Conservation (phyloP, 2,888 invertebrate genomes). For the Drosophila mettleri region DNA sequence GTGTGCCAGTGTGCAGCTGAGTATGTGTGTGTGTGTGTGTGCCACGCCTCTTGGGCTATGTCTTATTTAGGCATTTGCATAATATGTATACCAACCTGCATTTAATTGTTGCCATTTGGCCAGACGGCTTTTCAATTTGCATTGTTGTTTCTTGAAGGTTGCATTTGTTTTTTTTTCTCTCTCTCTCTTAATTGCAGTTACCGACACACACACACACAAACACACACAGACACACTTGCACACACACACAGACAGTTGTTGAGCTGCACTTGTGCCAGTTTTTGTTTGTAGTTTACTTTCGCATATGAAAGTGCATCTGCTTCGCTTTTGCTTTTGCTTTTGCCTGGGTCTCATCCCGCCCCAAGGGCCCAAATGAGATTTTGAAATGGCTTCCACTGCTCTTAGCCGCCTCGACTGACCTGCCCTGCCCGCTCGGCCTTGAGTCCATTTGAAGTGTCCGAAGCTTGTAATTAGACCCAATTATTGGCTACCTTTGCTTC, state of each 20-base stretch:
- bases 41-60: conserved; percentile 25
- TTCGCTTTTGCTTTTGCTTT: conserved; percentile 29
- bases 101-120: conserved; percentile 51
- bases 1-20: background rate
- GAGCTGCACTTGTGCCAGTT: conserved; percentile 59
- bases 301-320: conserved; percentile 66
- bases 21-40: conserved; percentile 5
- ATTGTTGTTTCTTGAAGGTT: conserved; percentile 47
- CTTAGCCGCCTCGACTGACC: conserved; percentile 25
- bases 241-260: conserved; percentile 5
- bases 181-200: conserved; percentile 30
- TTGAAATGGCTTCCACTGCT: conserved; percentile 43
- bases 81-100: conserved; percentile 48
- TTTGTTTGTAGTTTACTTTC: conserved; percentile 49
- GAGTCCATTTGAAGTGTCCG: conserved; percentile 25
- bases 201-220: conserved; percentile 4
- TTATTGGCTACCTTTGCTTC: conserved; percentile 13
- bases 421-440: conserved; percentile 32
- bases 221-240: conserved; percentile 4
- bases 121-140: conserved; percentile 53
- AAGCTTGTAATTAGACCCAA: conserved; percentile 17
- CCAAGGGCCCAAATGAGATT: conserved; percentile 29
- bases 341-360: background rate
- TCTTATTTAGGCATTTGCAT: conserved; percentile 49
- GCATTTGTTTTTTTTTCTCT: conserved; percentile 29